These are phyloP conservation scores for Eupithecia subumbrata DNA, from an alignment of 2,888 invertebrate genomes.

Conservation along the genomic window DNA sequence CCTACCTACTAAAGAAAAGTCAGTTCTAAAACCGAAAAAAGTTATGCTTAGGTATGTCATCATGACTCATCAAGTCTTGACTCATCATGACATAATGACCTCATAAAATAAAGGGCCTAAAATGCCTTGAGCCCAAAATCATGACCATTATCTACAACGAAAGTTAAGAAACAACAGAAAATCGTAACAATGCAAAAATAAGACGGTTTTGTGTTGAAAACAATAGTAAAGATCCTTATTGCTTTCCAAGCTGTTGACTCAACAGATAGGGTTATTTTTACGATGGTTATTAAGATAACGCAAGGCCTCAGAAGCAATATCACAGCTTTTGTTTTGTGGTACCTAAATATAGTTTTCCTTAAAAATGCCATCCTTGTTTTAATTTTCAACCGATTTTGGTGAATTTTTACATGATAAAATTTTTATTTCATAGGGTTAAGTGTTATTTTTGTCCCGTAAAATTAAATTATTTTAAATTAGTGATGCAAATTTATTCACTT, in stretches of 20 bases:
- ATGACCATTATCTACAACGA: background rate
- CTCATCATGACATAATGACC: background rate
- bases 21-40: background rate
- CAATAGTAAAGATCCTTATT: constrained; percentile 25
- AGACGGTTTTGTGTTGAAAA: constrained; percentile 13
- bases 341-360: background rate
- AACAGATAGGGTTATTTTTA: constrained; percentile 15
- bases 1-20: background rate
- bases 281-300: background rate
- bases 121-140: background rate
- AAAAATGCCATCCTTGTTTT: no score
- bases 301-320: background rate
- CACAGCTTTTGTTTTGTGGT: background rate
- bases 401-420: no score
- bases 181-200: background rate
- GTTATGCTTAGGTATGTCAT: no score
- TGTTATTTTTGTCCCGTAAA: no score
- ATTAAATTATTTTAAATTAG: no score
- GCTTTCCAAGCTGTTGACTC: constrained; percentile 30
- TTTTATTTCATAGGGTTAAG: no score
- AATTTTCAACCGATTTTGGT: no score
- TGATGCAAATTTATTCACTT: no score
- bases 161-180: background rate
- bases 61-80: no score
- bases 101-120: background rate